These are phyloP conservation scores for Pocillopora grandis DNA, from an alignment of 92 coral and sea anemone species.

Conservation along the genomic window DNA sequence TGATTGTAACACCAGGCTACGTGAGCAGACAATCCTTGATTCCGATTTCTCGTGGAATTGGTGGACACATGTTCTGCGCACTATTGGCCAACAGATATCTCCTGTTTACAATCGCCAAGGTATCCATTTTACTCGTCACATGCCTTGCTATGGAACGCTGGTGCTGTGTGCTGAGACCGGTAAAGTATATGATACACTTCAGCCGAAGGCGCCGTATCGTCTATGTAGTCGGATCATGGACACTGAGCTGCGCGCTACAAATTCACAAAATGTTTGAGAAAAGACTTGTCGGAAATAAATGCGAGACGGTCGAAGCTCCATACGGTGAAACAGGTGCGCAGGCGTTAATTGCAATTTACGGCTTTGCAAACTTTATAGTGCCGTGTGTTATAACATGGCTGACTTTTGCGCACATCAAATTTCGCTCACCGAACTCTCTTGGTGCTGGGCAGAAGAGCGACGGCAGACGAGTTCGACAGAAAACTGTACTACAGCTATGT, in stretches of 20 bases:
- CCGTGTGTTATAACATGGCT: conserved; percentile 34
- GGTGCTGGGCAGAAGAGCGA: background rate
- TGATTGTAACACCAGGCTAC: conserved; percentile 32
- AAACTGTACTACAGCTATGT: conserved; percentile 18
- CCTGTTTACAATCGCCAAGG: conserved; percentile 17
- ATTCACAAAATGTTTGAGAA: conserved; percentile 18
- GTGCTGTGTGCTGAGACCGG: conserved; percentile 37
- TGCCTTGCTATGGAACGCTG: conserved; percentile 39
- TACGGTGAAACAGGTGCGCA: conserved; percentile 19
- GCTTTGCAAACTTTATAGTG: conserved; percentile 8
- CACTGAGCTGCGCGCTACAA: conserved; percentile 27
- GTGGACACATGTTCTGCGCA: conserved; percentile 31
- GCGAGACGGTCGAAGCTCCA: conserved; percentile 7
- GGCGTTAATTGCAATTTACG: conserved; percentile 23
- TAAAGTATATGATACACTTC: conserved; percentile 12
- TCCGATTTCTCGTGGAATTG: background rate
- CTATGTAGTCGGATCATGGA: conserved; percentile 21
- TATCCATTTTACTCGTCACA: conserved; percentile 25
- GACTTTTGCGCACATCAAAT: conserved; percentile 26
- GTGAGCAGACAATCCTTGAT: conserved; percentile 8
- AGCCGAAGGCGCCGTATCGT: conserved; percentile 6
- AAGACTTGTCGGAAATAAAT: background rate
- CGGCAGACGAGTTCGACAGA: conserved; percentile 8
- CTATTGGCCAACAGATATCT: conserved; percentile 22
- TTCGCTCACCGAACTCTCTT: background rate